Base-by-base conservation (phyloP, 2,888 invertebrate species). In the Epistrophella euchroma region DNA sequence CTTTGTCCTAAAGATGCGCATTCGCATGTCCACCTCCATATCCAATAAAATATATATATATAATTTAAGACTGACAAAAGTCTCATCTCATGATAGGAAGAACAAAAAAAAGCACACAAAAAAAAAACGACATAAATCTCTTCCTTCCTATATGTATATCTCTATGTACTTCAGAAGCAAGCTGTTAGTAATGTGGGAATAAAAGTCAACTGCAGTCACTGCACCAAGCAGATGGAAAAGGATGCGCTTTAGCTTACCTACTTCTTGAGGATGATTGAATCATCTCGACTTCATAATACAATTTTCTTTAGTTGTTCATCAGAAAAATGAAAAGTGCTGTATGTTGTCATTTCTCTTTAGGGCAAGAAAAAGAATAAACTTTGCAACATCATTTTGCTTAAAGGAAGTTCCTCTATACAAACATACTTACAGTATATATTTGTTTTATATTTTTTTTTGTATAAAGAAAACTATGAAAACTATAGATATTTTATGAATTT, bases 211-310 rank as follows among this genome's bases (percentile, higher is more conserved):
- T 81, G 76, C 81, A 85, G 72, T 76, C 68, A 56, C 52, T 83
- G 84, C 58, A 55, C 1, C 32, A 15, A 55, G n/a, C 55, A 58
- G 71, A 80, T 80, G 80, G 32, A 84, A 52, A 79, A 80, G 84
- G 84, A 84, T 80, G 58, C 72, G 80, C 85, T 70, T 45, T 68
- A 55, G 32, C 9, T 4, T 55, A 55, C 15, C 19, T 50, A 19
- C 13, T 0, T 47, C 85, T 85, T 81, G 76, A 81, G 81, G 81
- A 76, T 85, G 85, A 85, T 85, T 85, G 85, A 85, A 85, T 85
- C 85, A 85, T 85, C 81, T 85, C 76, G 81, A 81, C 81, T 85
- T 81, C 72, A 85, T 85, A 81, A 85, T 85, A 85, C 76, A 85
- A 81, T 85, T 81, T 85, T 85, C 72, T 73, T 70, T 60, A 75